Base-by-base conservation (phyloP, 1,140 invertebrate species). In the Anastrepha obliqua region DNA sequence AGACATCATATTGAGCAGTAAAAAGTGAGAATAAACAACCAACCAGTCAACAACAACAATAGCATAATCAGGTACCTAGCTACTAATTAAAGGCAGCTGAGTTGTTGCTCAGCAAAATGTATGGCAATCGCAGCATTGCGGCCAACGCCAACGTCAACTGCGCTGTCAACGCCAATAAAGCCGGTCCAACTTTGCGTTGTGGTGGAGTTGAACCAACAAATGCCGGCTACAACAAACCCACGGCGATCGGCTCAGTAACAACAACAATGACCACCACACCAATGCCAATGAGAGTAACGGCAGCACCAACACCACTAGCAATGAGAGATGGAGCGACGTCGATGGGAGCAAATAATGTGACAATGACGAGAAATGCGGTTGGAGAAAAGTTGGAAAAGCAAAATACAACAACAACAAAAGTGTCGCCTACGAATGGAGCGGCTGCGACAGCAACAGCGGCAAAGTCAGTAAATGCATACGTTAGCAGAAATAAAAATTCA, bases 401-500 rank as follows among this genome's bases (percentile, higher is more conserved):
- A 29, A 15, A 70, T 17, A 51, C 74, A 78, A 64, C 87, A 78
- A 67, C 60, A 11, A 67, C n/a, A 62, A n/a, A 17, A 42, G 2
- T 42, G 9, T 51, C 47, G n/a, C 58, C 62, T 44, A 62, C 39
- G 58, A 86, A 29, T 39, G 85, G 29, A 86, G 20, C 81, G n/a
- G 7, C 20, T 2, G 58, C 85, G 44, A 17, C 67, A 44, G 51
- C 17, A 42, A 39, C n/a, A 60, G 59, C 55, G n/a, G 55, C 78
- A 88, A 88, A 88, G 60, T 17, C 87, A 88, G 87, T 88, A 81
- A 89, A 89, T 87, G 74, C 85, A 29, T 88, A 85, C 87, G 70
- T 64, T 47, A 20, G 85, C 59, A 62, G 87, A 65, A 65, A 67
- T 62, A 88, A 87, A 88, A 89, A 89, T 65, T 92, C 91, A 91